Evolutionary conservation across 2,113 vertebrate species (phyloP).

Genomic region (Caloenas nicobarica): DNA sequence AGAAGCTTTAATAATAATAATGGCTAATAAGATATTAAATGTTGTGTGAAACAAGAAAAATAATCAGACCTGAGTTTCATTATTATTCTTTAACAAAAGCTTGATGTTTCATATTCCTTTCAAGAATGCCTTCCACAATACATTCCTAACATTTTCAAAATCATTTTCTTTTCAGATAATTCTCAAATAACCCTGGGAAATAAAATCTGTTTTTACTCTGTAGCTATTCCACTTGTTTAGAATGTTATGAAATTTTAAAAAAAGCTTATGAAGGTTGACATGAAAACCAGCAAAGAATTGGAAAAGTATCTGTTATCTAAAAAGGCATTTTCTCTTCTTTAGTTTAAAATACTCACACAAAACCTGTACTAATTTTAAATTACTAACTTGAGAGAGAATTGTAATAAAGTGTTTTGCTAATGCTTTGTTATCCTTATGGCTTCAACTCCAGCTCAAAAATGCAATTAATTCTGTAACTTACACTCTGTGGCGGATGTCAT

Average conservation of each 20-base stretch:
- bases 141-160: slow-evolving; percentile 2
- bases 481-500: slow-evolving; percentile 69
- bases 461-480: slow-evolving; percentile 70
- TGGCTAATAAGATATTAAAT: background rate
- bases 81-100: background rate
- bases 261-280: background rate
- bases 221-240: slow-evolving; percentile 21
- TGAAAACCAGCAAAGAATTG: background rate
- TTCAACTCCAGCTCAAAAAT: slow-evolving; percentile 63
- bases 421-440: slow-evolving; percentile 57
- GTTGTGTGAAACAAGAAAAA: background rate
- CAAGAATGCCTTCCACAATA: background rate
- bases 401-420: slow-evolving; percentile 37
- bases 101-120: background rate
- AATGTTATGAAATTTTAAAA: slow-evolving; percentile 22
- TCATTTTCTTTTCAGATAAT: slow-evolving; percentile 39
- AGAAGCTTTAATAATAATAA: background rate
- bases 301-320: slow-evolving; percentile 21
- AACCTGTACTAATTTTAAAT: slow-evolving; percentile 54
- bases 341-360: background rate
- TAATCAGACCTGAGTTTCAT: background rate
- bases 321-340: background rate
- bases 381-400: slow-evolving; percentile 46
- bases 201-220: background rate
- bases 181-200: slow-evolving; percentile 39